Conservation (phyloP, 2,888 invertebrate genomes). For the Masnerella sp. region DNA sequence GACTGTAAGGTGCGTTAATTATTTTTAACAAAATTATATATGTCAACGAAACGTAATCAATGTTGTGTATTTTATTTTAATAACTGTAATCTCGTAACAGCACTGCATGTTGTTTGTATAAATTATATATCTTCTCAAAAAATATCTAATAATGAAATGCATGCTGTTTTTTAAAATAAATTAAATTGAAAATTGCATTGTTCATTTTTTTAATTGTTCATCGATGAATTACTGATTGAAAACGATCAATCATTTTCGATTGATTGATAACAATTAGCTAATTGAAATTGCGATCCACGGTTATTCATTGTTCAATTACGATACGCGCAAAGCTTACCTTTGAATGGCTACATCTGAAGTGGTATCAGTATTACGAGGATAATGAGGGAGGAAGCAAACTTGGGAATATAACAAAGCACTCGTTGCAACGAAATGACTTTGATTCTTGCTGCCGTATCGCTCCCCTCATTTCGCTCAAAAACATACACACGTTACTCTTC, state of each 20-base stretch:
- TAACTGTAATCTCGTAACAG: no score
- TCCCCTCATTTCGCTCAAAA: constrained; percentile 45
- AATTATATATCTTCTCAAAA: no score
- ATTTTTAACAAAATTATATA: no score
- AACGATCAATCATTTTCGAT: not conserved
- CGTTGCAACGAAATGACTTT: constrained; percentile 63
- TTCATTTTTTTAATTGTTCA: no score
- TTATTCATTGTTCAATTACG: not conserved
- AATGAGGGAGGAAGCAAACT: constrained; percentile 36
- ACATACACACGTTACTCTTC: constrained; percentile 26
- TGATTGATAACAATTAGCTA: constrained; percentile 3
- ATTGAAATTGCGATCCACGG: constrained; percentile 12
- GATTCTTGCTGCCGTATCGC: constrained; percentile 42
- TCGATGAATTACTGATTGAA: no score
- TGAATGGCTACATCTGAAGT: constrained; percentile 29
- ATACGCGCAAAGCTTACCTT: constrained; percentile 6
- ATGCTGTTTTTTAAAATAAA: no score
- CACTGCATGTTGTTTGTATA: no score
- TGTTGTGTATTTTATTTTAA: no score
- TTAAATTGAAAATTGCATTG: no score
- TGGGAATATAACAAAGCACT: constrained; percentile 56
- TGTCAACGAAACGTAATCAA: no score
- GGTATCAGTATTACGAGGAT: constrained; percentile 28
- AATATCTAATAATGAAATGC: no score
- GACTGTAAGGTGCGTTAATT: no score